Evolutionary conservation across 2,797 vertebrate genomes (phyloP), one percentile per base, ranked within the genome.

Genomic region (Merluccius polli): DNA sequence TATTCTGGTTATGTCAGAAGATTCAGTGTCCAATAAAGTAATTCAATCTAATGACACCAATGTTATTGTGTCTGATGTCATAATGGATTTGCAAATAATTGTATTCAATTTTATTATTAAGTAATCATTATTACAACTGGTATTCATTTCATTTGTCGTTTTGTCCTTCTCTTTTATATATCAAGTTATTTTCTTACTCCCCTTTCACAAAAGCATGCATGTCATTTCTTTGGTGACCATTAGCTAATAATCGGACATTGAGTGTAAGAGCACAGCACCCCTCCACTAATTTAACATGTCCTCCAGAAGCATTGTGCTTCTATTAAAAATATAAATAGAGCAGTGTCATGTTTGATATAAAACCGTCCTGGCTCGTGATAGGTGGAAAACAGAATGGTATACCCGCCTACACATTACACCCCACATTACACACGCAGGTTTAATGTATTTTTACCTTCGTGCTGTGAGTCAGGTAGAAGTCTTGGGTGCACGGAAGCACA

Each of bases 391-490:
- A 27, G 52, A 63, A 69, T 3, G 16, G 12, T 30, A 9, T 1
- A 69, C 3, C 67, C 30, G 67, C 67, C 67, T 69, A 31, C 30
- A 31, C 67, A 32, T 68, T 30, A 18, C 13, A 32, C 67, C 67
- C 27, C 67, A 75, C n/a, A n/a, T n/a, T n/a, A n/a, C n/a, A n/a
- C n/a, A 52, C 73, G 21, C n/a, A 24, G 2, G 21, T 35, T 65
- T 75, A 29, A 78, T n/a, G 32, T 10, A 59, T 84, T 89, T 90
- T 87, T 24, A 98, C 97, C 95, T 95, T 92, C 79, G 93, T 91
- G 84, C 81, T 90, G 87, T 94, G 96, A 12, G 90, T 85, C 10
- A 79, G 87, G 88, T 97, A 98, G 89, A 99, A 99, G 38, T 96
- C 95, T 7, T 91, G 84, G 15, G 94, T 92, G 82, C 96, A 97